Evolutionary conservation across 2,888 invertebrate species (phyloP), one percentile per base, ranked within the genome.

Genomic region (Chorisops tibialis): DNA sequence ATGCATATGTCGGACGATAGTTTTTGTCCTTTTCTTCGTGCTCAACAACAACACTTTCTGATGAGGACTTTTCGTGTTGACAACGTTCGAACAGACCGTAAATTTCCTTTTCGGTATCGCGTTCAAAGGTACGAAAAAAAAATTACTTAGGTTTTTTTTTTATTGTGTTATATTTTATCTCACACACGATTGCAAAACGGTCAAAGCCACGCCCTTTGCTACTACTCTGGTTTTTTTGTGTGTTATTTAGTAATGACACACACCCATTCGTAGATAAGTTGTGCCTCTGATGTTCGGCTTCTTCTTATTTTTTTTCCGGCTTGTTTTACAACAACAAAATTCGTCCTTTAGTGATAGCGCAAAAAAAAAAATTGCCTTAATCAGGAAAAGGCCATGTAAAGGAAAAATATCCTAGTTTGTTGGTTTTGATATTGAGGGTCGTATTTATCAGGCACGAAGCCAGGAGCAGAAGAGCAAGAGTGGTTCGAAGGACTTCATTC

Each of bases 131-230:
- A 43, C 19, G 9, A 30, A 30, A 30, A 30, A 30, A 30, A 30
- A 30, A 30, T 30, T 30, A 30, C 30, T 30, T 2, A 1, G 9
- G 7, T 30, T 2, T 30, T 30, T 30, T 30, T 30, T 30, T 41
- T 12, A 5, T 41, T 41, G 16, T 41, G 41, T 41, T 7, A 9
- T 37, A 7, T 41, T 41, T n/a, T 41, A 41, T n/a, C 41, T 14
- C 41, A 41, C 16, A 41, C n/a, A 41, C n/a, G 16, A n/a, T 14
- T 12, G 56, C 47, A 48, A 51, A 61, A 22, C 70, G 73, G 72
- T 71, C 72, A 71, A 74, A 74, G 74, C 75, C 75, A 75, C 75
- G 75, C 75, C 75, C 74, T 71, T 69, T 48, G 3, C 38, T 50
- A 50, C 35, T 24, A 16, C 38, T 38, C 14, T 9, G 24, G 24